phyloP scores from a whole-genome alignment of 2,797 vertebrate genomes.

The Sebastes nivosus region DNA sequence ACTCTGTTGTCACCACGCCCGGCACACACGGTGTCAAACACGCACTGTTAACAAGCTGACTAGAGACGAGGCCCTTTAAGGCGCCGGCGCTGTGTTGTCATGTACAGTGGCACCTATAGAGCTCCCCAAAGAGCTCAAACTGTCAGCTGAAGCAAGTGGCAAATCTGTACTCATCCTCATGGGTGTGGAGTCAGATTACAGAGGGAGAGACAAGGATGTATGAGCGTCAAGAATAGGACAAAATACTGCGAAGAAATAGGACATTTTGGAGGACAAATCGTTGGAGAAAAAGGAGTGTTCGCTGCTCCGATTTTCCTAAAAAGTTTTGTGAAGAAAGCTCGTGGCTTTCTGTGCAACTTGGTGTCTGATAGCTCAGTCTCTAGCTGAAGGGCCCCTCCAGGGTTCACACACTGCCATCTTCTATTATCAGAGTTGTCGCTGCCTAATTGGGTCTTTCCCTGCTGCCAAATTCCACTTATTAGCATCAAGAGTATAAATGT shows the following conservation, averaged over 20 bases:
- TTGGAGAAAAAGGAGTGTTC: background rate
- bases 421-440: constrained; percentile 24
- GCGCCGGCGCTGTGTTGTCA: constrained; percentile 14
- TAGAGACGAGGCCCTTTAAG: constrained; percentile 44
- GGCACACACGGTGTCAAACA: constrained; percentile 39
- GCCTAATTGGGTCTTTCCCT: constrained; percentile 43
- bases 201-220: constrained; percentile 2
- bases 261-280: constrained; percentile 1
- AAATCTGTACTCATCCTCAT: constrained; percentile 29
- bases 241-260: background rate
- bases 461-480: constrained; percentile 17
- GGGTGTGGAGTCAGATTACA: constrained; percentile 39
- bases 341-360: background rate
- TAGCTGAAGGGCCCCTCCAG: constrained; percentile 16
- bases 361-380: background rate
- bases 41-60: constrained; percentile 59
- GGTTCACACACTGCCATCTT: constrained; percentile 24
- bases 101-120: background rate
- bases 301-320: background rate
- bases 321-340: constrained; percentile 1
- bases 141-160: constrained; percentile 40
- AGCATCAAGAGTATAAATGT: background rate
- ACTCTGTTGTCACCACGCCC: constrained; percentile 23
- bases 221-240: background rate
- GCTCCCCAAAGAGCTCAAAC: constrained; percentile 42